A percentile compares a stretch with the other conserved stretches of the same genome.
Evolutionary conservation across 1,140 invertebrate species (phyloP).

Genomic region (Heliconius hermathena): DNA sequence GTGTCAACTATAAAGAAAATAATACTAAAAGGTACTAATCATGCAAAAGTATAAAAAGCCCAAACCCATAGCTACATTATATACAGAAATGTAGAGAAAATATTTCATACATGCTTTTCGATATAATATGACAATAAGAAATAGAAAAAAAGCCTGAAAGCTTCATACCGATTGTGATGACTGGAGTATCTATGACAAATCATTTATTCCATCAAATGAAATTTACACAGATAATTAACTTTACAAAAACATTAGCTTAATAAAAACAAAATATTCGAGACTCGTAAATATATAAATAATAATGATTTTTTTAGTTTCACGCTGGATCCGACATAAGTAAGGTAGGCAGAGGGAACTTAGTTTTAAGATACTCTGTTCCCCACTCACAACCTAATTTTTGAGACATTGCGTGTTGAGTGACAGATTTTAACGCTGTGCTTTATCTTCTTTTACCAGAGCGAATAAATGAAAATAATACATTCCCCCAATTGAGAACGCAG

Average conservation of each 20-base stretch:
- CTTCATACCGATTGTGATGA: slow-evolving; percentile 76
- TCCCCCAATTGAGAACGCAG: too few relatives aligned
- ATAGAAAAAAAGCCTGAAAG: slow-evolving; percentile 64
- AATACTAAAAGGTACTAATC: slow-evolving; percentile 16
- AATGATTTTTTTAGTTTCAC: too few relatives aligned
- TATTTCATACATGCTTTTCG: slow-evolving; percentile 73
- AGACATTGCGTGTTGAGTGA: too few relatives aligned
- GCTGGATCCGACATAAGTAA: too few relatives aligned
- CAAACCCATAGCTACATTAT: slow-evolving; percentile 45
- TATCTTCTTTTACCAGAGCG: too few relatives aligned
- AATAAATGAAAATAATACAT: too few relatives aligned
- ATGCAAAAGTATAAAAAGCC: slow-evolving; percentile 48
- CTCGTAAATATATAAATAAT: background rate
- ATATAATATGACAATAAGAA: slow-evolving; percentile 11
- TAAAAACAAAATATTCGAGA: slow-evolving; percentile 17
- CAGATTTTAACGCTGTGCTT: too few relatives aligned
- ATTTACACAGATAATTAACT: slow-evolving; percentile 36
- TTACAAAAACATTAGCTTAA: slow-evolving; percentile 13
- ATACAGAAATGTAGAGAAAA: slow-evolving; percentile 26
- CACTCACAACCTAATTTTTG: too few relatives aligned
- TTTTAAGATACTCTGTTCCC: too few relatives aligned
- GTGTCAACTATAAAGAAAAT: background rate
- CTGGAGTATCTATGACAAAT: slow-evolving; percentile 45
- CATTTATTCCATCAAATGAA: slow-evolving; percentile 62
- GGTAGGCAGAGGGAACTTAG: too few relatives aligned